Conservation (phyloP, 2,113 vertebrate species). For the Sturnus vulgaris region DNA sequence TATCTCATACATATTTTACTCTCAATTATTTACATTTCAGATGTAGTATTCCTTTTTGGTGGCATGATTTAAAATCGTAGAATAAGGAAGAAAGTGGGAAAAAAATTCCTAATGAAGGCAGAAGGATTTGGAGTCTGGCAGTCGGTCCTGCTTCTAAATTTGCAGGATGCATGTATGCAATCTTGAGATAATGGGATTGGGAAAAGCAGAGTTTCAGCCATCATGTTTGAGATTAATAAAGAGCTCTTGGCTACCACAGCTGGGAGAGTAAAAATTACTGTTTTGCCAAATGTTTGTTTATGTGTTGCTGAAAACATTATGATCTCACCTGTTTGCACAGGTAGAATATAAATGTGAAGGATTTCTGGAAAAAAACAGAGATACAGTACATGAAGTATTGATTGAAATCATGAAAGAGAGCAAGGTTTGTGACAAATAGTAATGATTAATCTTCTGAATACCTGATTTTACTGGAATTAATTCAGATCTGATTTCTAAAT, state of each 20-base stretch:
- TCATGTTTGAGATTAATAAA: background rate
- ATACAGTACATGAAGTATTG: constrained; percentile 89
- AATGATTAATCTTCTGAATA: background rate
- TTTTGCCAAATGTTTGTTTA: background rate
- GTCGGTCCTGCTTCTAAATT: background rate
- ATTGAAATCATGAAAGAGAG: constrained; percentile 85
- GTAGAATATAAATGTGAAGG: constrained; percentile 93
- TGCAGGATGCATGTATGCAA: background rate
- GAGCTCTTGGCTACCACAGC: background rate
- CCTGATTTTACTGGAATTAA: background rate
- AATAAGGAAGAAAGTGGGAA: background rate
- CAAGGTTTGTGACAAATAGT: constrained; percentile 77
- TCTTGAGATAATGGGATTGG: background rate
- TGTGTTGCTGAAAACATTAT: background rate
- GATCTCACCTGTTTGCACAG: constrained; percentile 65
- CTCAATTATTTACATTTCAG: background rate
- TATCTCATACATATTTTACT: background rate
- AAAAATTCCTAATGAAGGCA: background rate
- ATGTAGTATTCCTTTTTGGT: background rate
- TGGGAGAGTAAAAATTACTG: background rate
- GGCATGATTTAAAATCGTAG: background rate
- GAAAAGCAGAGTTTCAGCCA: background rate
- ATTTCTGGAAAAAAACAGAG: constrained; percentile 97
- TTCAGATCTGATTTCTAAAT: background rate
- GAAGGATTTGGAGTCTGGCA: background rate